Base-by-base conservation (phyloP, 2,888 invertebrate species). In the Nomada ferruginata region DNA sequence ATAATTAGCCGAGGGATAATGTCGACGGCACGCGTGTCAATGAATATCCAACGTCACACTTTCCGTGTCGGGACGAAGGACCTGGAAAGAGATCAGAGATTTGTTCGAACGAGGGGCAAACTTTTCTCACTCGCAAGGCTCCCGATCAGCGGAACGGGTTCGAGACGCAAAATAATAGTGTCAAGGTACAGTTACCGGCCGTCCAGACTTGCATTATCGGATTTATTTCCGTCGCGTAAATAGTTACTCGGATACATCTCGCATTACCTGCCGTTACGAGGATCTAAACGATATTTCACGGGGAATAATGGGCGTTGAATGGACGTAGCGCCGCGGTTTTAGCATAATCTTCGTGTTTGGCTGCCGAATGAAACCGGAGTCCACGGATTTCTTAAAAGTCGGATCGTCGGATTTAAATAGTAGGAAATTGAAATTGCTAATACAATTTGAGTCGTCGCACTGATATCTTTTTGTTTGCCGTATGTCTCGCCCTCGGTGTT, bases 131-230 rank as follows among this genome's bases (percentile, higher is more conserved):
- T 59, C 60, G 29, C 59, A 66, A 63, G 57, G 47, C 70, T 60
- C 47, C 20, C 47, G 29, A 52, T 29, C 60, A 72, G 76, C 74
- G 15, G 70, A 82, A 85, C 81, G 60, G 73, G 74, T 72, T n/a
- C 71, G 60, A 76, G 74, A 36, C 69, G 18, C 55, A 23, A 75
- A 75, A 82, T 88, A 88, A 88, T 87, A 88, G 80, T 89, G 89
- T 85, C 88, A 86, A 79, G 83, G 81, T 89, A 88, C 89, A 89
- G 87, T 88, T 88, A 88, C 65, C 64, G 66, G 69, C 52, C 64
- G 69, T 55, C 36, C 75, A 78, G 79, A 69, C 78, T 72, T 71
- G 63, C 75, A 83, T 86, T 78, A 78, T 83, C 71, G 26, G 18
- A 42, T 57, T 74, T 78, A 82, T 83, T 85, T 65, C 79, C 55